Evolutionary conservation across 1,140 invertebrate genomes (phyloP).

Genomic region (Vollenhovia emeryi): DNA sequence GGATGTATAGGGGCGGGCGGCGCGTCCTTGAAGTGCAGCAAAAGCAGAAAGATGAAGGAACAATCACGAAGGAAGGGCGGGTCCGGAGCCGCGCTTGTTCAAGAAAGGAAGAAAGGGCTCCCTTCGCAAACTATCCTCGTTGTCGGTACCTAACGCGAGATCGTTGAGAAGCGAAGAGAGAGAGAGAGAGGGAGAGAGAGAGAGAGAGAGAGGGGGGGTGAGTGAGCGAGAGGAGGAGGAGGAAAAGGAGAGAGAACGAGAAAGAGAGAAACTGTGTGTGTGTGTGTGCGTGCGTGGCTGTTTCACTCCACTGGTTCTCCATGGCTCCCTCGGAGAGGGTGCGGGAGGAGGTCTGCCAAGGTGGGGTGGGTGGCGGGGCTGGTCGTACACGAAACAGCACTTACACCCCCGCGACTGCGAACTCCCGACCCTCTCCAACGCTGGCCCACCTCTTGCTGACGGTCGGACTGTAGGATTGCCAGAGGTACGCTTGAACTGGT

Average conservation of each 20-base stretch:
- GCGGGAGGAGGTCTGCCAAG: conserved; percentile 34
- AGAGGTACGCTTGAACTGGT: conserved; percentile 64
- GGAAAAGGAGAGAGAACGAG: background rate
- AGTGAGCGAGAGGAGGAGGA: no score
- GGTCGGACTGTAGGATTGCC: conserved; percentile 65
- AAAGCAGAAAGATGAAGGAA: conserved; percentile 56
- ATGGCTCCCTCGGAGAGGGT: conserved; percentile 16
- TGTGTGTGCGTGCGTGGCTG: conserved; percentile 22
- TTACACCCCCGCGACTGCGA: conserved; percentile 79
- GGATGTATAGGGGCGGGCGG: background rate
- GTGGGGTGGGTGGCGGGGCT: conserved; percentile 40
- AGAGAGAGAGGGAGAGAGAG: background rate
- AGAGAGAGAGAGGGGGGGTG: background rate
- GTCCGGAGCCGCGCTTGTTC: conserved; percentile 40
- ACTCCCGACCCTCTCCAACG: conserved; percentile 75
- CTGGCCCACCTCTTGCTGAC: conserved; percentile 69
- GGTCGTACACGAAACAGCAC: conserved; percentile 83
- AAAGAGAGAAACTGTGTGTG: background rate
- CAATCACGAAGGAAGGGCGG: conserved; percentile 50
- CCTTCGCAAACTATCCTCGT: conserved; percentile 50
- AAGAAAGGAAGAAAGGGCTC: conserved; percentile 42
- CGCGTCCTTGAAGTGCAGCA: conserved; percentile 52
- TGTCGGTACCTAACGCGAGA: conserved; percentile 43
- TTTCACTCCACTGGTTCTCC: conserved; percentile 54
- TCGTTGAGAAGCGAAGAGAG: conserved; percentile 43